Conservation (phyloP, 2,888 invertebrate species). For the Erebia ligea region DNA sequence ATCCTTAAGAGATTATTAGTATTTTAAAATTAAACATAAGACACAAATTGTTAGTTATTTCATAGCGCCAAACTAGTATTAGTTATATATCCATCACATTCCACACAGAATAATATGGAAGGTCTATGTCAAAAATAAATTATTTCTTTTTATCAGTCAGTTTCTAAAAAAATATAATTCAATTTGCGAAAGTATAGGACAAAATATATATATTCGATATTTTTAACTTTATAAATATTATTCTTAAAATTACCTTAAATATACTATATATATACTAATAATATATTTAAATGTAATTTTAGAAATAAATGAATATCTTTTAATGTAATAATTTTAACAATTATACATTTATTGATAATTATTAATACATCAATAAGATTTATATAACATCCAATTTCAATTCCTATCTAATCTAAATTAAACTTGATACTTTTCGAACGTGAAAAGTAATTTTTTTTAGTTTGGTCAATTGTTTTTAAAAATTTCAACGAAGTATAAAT, state of each 20-base stretch:
- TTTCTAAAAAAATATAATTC: not conserved
- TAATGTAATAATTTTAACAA: not conserved
- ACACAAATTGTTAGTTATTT: too few species aligned
- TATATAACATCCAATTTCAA: slow-evolving; percentile 9
- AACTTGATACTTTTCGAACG: not conserved
- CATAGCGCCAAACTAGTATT: too few species aligned
- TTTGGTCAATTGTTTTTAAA: slow-evolving; percentile 9
- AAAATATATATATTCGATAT: not conserved
- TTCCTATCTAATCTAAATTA: slow-evolving; percentile 10
- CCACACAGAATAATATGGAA: too few species aligned
- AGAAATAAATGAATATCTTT: not conserved
- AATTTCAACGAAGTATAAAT: not conserved
- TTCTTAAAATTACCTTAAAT: not conserved
- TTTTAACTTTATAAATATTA: not conserved
- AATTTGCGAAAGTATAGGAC: too few species aligned
- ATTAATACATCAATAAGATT: not conserved
- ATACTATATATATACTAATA: too few species aligned
- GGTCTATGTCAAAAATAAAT: too few species aligned
- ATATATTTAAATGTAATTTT: not conserved
- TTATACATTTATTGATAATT: not conserved
- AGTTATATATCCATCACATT: too few species aligned
- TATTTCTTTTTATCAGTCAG: not conserved
- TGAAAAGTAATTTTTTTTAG: not conserved
- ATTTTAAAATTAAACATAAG: too few species aligned
- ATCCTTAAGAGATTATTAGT: too few species aligned